phyloP scores from a whole-genome alignment of 2,113 vertebrate species.

The Mus musculus region GRCm39 chr11:29225001-29225500 shows the following conservation, averaged over 20 bases:
- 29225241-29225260: neutral
- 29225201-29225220: neutral
- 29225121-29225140: neutral
- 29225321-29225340: neutral
- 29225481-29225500: neutral
- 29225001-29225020: neutral
- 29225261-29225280: neutral
- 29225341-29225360: conserved; percentile 11
- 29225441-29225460: neutral
- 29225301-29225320: conserved; percentile 30
- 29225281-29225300: conserved; percentile 39
- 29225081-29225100: conserved; percentile 32
- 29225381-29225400: neutral
- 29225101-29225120: neutral
- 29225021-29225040: neutral
- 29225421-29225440: neutral
- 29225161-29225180: neutral
- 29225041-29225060: neutral
- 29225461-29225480: neutral
- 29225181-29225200: neutral
- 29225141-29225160: neutral
- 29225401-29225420: neutral
- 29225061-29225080: conserved; percentile 36
- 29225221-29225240: neutral
- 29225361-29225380: conserved; percentile 28